Evolutionary conservation across 1,140 invertebrate genomes (phyloP), one percentile per base, ranked within the genome.

Genomic region (Zaprionus gabonicus): DNA sequence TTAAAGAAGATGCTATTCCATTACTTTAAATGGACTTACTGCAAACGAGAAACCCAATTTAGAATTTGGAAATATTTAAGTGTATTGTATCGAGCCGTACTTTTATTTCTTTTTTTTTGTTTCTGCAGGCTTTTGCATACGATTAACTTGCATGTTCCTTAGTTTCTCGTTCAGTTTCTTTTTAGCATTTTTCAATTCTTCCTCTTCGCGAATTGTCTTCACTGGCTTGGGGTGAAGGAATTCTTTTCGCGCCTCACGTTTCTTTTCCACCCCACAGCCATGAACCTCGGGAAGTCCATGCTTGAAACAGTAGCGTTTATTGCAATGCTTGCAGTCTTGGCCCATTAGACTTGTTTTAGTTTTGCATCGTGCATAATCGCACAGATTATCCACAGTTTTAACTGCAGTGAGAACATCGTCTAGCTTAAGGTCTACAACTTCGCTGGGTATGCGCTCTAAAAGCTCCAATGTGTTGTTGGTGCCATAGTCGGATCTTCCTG

Each of bases 331-430:
- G 36, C 85, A 88, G 34, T 88, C 82, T 60, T 91, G 91, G 1
- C 92, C 92, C 92, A 93, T 93, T 28, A 93, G 59, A 38, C 84
- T 92, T 5, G 92, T 93, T 63, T 91, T 92, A 7, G 87, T 63
- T 57, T 93, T 93, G 53, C 92, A 93, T 6, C 81, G 79, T 4
- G 78, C 17, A 71, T 66, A 91, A 59, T 91, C 91, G 60, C 92
- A 93, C 2, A 91, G 62, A 59, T 88, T 87, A 20, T 93, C 92
- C 1, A 93, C 80, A 28, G 81, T 82, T 65, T 93, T 93, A 1
- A 93, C 92, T 10, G 91, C 90, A 1, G 84, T 88, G 0, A 93
- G 66, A 0, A 93, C 92, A 66, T 92, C 91, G 56, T 93, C 91
- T 13, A 93, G 56, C 36, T 91, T 91, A 34, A 84, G 74, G 38